phyloP scores from a whole-genome alignment of 1,140 invertebrate species.

The Scylla paramamosain region DNA sequence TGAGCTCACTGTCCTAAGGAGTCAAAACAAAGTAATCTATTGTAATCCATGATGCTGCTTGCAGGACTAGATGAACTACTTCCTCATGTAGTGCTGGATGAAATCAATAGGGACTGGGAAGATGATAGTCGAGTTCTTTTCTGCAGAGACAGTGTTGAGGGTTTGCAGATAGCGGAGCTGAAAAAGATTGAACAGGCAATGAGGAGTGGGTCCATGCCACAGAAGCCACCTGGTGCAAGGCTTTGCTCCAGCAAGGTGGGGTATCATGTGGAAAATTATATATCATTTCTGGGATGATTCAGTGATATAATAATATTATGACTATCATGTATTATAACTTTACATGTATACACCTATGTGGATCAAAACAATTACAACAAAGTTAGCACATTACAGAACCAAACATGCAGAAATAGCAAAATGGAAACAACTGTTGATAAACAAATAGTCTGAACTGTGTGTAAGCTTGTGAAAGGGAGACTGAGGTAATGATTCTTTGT shows the following conservation, averaged over 20 bases:
- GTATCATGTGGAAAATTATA: neutral
- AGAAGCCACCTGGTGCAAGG: neutral
- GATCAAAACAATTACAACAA: slow-evolving; percentile 26
- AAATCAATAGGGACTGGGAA: slow-evolving; percentile 97
- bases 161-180: slow-evolving; percentile 88
- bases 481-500: slow-evolving; percentile 40
- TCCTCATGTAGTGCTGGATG: slow-evolving; percentile 80
- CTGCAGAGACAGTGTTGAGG: slow-evolving; percentile 95
- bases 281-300: slow-evolving; percentile 27
- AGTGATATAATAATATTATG: neutral
- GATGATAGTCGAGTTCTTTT: slow-evolving; percentile 99
- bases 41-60: neutral
- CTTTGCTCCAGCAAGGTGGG: slow-evolving; percentile 8
- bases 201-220: neutral
- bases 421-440: slow-evolving; percentile 44
- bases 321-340: slow-evolving; percentile 21
- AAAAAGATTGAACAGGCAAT: slow-evolving; percentile 77
- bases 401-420: slow-evolving; percentile 59
- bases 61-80: slow-evolving; percentile 32
- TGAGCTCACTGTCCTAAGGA: slow-evolving; percentile 21
- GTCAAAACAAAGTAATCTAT: slow-evolving; percentile 5
- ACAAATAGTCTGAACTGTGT: slow-evolving; percentile 38
- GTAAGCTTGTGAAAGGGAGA: slow-evolving; percentile 60
- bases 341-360: slow-evolving; percentile 30
- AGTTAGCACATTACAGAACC: slow-evolving; percentile 31